Evolutionary conservation across 2,797 vertebrate genomes (phyloP).

Genomic region (Nyctibius grandis): DNA sequence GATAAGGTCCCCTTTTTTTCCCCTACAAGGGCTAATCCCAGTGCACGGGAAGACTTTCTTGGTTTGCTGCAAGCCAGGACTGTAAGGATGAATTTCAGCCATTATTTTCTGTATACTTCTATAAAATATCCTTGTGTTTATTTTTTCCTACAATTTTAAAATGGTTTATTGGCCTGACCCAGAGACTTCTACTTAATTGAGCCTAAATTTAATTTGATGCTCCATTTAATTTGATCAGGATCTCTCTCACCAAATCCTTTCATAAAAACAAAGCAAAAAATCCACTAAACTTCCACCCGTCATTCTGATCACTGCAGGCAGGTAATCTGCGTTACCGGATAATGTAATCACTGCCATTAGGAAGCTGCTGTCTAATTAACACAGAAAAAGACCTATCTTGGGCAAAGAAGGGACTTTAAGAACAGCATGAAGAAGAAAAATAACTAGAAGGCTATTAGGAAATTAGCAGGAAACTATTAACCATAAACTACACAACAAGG

Average conservation of each 20-base stretch:
- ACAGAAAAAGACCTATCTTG: neutral
- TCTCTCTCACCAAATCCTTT: neutral
- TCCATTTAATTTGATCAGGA: conserved; percentile 22
- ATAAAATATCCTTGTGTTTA: neutral
- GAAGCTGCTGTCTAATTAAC: neutral
- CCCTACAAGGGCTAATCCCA: neutral
- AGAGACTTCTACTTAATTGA: conserved; percentile 3
- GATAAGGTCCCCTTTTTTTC: neutral
- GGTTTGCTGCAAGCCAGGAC: neutral
- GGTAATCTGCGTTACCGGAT: neutral
- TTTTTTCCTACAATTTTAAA: neutral
- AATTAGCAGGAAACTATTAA: neutral
- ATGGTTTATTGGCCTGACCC: neutral
- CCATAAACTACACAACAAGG: neutral
- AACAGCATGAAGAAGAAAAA: neutral
- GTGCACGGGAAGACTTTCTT: neutral
- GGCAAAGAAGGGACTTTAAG: neutral
- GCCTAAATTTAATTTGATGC: conserved; percentile 13
- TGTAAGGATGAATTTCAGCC: neutral
- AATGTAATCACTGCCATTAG: neutral
- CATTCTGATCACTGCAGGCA: neutral
- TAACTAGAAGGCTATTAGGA: neutral
- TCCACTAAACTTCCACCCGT: neutral
- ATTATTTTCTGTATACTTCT: neutral
- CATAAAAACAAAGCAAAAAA: neutral